Conservation (phyloP, 1,140 invertebrate species). For the Matsumurasca onukii region DNA sequence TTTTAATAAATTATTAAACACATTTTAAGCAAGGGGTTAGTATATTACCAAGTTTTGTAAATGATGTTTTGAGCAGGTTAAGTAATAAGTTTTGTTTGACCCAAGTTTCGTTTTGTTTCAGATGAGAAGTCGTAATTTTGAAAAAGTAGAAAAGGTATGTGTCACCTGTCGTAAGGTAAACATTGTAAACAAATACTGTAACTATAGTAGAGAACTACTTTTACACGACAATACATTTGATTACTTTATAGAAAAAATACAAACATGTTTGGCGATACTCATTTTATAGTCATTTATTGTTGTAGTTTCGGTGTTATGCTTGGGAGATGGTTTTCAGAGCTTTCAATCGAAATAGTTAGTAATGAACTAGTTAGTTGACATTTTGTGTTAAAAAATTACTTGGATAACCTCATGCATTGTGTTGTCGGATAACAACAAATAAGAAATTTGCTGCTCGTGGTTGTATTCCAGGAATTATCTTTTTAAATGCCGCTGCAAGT, state of each 20-base stretch:
- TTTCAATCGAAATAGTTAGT: conserved; percentile 39
- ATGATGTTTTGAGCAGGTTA: too few species aligned
- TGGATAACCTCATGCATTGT: too few species aligned
- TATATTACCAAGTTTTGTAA: too few species aligned
- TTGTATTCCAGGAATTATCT: too few species aligned
- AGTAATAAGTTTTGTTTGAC: too few species aligned
- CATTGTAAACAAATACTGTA: conserved; percentile 31
- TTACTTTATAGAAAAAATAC: conserved; percentile 22
- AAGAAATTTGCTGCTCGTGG: too few species aligned
- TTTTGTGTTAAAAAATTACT: too few species aligned
- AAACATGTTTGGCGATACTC: conserved; percentile 12
- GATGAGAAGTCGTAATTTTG: conserved; percentile 94
- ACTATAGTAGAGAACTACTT: conserved; percentile 9
- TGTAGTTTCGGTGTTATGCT: conserved; percentile 41
- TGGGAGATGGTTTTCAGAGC: conserved; percentile 65
- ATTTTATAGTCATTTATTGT: conserved; percentile 27
- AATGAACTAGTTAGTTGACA: too few species aligned
- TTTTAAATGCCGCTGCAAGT: too few species aligned
- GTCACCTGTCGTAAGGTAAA: conserved; percentile 37
- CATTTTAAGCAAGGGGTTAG: too few species aligned
- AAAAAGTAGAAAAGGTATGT: conserved; percentile 97
- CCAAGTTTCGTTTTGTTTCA: conserved; percentile 64
- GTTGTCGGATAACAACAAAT: too few species aligned
- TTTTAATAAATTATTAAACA: too few species aligned
- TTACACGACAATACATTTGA: conserved; percentile 2